These are phyloP conservation scores for Syngnathus acus DNA, from an alignment of 2,797 vertebrate genomes.

Conservation along the genomic window DNA sequence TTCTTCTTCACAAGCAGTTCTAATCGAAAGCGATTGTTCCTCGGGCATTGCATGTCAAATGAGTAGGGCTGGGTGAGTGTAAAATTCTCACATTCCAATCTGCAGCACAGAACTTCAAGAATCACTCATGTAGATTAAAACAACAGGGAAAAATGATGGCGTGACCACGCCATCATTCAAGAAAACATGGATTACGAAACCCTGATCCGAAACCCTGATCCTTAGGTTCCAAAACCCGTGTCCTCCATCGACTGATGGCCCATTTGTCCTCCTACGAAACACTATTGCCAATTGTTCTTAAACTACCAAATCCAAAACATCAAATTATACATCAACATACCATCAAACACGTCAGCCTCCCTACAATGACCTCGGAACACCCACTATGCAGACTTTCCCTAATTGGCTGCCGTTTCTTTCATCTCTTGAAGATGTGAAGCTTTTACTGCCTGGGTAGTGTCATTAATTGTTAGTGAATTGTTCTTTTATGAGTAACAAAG, in stretches of 20 bases:
- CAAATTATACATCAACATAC: not conserved
- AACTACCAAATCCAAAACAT: not conserved
- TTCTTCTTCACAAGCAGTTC: conserved; percentile 41
- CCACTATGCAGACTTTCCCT: conserved; percentile 27
- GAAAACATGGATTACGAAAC: not conserved
- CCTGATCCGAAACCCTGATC: too few species aligned
- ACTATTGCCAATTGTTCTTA: not conserved
- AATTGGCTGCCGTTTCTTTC: conserved; percentile 22
- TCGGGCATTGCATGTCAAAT: conserved; percentile 48
- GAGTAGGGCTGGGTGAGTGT: conserved; percentile 21
- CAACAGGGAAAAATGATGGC: conserved; percentile 22
- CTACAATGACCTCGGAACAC: conserved; percentile 9
- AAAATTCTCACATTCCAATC: conserved; percentile 30
- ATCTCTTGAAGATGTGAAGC: conserved; percentile 43
- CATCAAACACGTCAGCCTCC: not conserved
- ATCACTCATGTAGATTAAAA: conserved; percentile 6
- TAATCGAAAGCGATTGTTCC: conserved; percentile 61
- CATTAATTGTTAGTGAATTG: conserved; percentile 64
- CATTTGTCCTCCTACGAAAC: not conserved
- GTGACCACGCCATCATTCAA: conserved; percentile 8
- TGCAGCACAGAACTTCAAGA: conserved; percentile 35
- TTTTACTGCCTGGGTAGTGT: conserved; percentile 27
- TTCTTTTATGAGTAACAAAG: conserved; percentile 69
- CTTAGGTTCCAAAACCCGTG: too few species aligned
- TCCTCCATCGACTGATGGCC: too few species aligned